These are phyloP conservation scores for Caenorhabditis sp. DNA, from an alignment of 2,888 invertebrate species.

Conservation along the genomic window DNA sequence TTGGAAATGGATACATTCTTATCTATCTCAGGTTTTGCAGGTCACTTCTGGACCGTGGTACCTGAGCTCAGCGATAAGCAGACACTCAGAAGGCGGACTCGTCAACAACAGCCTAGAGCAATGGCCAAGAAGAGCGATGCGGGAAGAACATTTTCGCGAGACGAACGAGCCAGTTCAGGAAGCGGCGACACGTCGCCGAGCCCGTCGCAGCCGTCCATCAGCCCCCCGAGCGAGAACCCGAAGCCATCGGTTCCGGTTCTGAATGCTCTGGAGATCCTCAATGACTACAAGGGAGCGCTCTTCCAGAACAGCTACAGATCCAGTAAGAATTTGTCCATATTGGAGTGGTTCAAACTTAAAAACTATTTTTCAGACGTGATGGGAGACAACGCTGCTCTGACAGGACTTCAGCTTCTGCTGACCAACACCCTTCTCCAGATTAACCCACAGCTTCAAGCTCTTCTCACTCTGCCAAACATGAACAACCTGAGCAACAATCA, in stretches of 20 bases:
- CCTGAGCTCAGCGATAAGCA: conserved; percentile 77
- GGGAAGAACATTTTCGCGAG: conserved; percentile 42
- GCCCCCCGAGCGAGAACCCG: conserved; percentile 61
- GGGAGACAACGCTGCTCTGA: conserved; percentile 16
- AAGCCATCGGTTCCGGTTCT: conserved; percentile 60
- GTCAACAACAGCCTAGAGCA: conserved; percentile 54
- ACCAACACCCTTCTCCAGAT: conserved; percentile 37
- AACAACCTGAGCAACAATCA: conserved; percentile 38
- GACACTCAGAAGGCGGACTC: conserved; percentile 66
- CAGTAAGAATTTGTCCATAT: too few species aligned
- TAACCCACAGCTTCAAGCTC: conserved; percentile 47
- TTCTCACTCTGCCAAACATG: conserved; percentile 42
- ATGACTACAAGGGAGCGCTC: conserved; percentile 53
- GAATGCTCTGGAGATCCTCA: conserved; percentile 28
- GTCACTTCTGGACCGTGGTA: conserved; percentile 78
- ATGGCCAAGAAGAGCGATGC: conserved; percentile 35
- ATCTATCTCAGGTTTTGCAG: conserved; percentile 67
- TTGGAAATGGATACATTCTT: too few species aligned
- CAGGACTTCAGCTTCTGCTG: conserved; percentile 37
- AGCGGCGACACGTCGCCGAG: conserved; percentile 61
- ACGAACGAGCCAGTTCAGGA: conserved; percentile 57
- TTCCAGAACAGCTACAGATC: conserved; percentile 47
- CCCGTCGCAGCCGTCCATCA: conserved; percentile 58
- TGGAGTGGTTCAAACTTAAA: too few species aligned
- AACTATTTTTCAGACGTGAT: conserved; percentile 49